These are phyloP conservation scores for Rosalia funebris DNA, from an alignment of 2,888 invertebrate species.

Conservation along the genomic window DNA sequence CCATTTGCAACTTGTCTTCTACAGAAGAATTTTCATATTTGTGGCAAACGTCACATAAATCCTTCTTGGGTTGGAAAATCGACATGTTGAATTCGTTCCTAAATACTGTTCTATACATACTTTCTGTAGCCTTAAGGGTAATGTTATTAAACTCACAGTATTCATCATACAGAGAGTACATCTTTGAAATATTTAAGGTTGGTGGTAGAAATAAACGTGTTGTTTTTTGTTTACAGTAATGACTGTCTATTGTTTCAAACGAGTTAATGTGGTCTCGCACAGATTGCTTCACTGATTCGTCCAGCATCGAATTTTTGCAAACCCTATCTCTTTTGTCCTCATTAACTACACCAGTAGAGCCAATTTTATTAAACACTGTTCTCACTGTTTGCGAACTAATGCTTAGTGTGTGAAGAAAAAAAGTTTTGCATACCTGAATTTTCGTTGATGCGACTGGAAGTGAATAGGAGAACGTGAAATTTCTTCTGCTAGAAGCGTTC, in stretches of 20 bases:
- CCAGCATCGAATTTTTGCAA: too few relatives aligned
- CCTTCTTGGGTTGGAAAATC: slow-evolving; percentile 47
- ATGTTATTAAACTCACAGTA: slow-evolving; percentile 27
- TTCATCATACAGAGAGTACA: slow-evolving; percentile 16
- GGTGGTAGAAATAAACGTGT: slow-evolving; percentile 9
- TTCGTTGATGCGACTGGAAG: too few relatives aligned
- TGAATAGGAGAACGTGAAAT: too few relatives aligned
- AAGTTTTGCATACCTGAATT: too few relatives aligned
- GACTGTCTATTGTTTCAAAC: slow-evolving; percentile 38
- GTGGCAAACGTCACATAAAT: slow-evolving; percentile 34
- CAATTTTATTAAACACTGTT: too few relatives aligned
- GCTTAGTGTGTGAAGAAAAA: too few relatives aligned
- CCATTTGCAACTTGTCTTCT: slow-evolving; percentile 1
- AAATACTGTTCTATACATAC: slow-evolving; percentile 38
- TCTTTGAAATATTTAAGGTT: slow-evolving; percentile 18
- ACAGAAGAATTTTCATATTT: slow-evolving; percentile 2
- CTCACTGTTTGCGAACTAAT: too few relatives aligned
- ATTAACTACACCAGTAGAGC: too few relatives aligned
- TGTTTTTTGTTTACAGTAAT: slow-evolving; percentile 14
- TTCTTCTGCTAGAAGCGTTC: too few relatives aligned
- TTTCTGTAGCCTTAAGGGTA: slow-evolving; percentile 25
- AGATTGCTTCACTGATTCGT: too few relatives aligned
- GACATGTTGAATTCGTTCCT: slow-evolving; percentile 48
- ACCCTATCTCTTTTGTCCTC: too few relatives aligned
- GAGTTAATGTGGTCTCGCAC: slow-evolving; percentile 32